A percentile compares a stretch with the other conserved stretches of the same genome.
Conservation (phyloP, 2,797 vertebrate species). For the Pteropus rufus region DNA sequence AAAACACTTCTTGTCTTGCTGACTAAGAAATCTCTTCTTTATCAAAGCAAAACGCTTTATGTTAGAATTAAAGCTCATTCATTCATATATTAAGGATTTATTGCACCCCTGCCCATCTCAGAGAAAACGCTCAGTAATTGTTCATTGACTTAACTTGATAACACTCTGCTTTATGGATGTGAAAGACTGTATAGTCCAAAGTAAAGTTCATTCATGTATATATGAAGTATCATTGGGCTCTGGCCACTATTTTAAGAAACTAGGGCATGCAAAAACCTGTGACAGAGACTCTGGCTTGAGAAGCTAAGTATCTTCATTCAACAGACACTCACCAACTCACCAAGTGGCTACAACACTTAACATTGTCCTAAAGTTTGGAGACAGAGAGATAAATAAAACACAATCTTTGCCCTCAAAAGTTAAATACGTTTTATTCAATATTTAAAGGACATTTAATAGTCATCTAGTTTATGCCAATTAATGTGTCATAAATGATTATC, state of each 20-base stretch:
- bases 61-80: neutral
- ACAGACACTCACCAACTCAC: neutral
- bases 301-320: neutral
- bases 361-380: neutral
- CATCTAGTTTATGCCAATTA: neutral
- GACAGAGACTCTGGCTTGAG: neutral
- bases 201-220: neutral
- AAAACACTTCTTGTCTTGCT: neutral
- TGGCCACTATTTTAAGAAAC: neutral
- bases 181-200: neutral
- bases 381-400: neutral
- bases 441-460: neutral
- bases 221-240: neutral
- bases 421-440: neutral
- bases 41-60: neutral
- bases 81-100: neutral
- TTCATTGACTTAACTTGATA: neutral
- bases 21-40: neutral
- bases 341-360: neutral
- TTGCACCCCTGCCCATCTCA: neutral
- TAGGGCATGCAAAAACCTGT: neutral
- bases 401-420: neutral
- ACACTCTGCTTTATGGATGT: neutral
- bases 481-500: neutral
- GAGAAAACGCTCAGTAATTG: neutral